A percentile compares a stretch with the other conserved stretches of the same genome.
phyloP scores from a whole-genome alignment of 2,797 vertebrate species.

The Lophotriccus pileatus region DNA sequence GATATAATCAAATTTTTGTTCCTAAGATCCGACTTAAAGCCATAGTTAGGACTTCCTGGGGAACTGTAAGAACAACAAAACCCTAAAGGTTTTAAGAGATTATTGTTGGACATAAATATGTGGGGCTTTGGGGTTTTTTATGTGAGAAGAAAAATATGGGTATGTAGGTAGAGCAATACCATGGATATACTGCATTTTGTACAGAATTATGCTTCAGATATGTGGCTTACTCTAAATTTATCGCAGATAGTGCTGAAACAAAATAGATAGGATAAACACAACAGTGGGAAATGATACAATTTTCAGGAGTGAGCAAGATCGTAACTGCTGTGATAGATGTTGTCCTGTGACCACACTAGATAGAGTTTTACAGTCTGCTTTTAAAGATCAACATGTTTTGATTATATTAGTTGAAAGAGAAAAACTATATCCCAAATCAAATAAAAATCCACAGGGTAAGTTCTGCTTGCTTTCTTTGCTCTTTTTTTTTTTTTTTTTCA shows the following conservation, averaged over 20 bases:
- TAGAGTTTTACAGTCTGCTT: neutral
- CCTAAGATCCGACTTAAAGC: neutral
- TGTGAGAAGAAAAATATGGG: neutral
- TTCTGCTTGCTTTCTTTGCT: neutral
- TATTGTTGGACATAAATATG: neutral
- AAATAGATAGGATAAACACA: neutral
- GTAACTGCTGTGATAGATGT: neutral
- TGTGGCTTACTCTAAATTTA: neutral
- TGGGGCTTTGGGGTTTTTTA: accelerated
- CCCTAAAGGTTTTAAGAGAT: neutral
- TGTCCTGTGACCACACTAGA: neutral
- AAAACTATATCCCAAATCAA: conserved; percentile 3
- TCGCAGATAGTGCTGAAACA: neutral
- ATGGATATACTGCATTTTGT: neutral
- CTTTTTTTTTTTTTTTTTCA: neutral
- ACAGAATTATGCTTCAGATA: neutral
- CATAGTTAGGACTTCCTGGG: neutral
- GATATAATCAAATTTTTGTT: neutral
- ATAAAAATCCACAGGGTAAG: neutral
- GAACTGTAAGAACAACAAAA: neutral
- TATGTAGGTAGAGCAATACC: neutral
- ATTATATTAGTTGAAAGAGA: conserved; percentile 16
- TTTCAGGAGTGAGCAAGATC: neutral
- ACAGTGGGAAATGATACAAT: neutral
- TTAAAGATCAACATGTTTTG: conserved; percentile 11